A percentile compares a stretch with the other conserved stretches of the same genome.
Evolutionary conservation across 2,113 vertebrate species (phyloP).

Genomic region (Mormoops blainvillei): DNA sequence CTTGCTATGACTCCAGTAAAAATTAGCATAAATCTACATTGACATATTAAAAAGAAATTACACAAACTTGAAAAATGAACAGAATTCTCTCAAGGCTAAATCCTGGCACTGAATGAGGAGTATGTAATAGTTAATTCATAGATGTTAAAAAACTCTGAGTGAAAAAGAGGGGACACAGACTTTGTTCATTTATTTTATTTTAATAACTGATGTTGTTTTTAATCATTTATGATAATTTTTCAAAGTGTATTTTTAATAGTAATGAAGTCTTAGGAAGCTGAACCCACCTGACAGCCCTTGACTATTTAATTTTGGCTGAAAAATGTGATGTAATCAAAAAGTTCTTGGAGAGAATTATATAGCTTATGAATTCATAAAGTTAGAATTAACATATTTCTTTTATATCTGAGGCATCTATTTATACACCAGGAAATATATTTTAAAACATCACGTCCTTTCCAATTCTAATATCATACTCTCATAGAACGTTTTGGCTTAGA

Average conservation of each 20-base stretch:
- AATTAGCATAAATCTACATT: constrained; percentile 19
- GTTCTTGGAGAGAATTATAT: neutral
- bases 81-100: constrained; percentile 29
- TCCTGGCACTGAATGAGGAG: neutral
- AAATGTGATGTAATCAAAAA: neutral
- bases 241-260: constrained; percentile 39
- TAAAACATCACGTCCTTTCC: neutral
- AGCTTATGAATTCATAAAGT: constrained; percentile 21
- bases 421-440: constrained; percentile 9
- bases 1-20: constrained; percentile 29
- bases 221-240: constrained; percentile 57
- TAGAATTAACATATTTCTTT: constrained; percentile 18
- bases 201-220: constrained; percentile 48
- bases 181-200: constrained; percentile 51
- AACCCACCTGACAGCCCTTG: neutral
- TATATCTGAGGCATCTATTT: neutral
- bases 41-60: constrained; percentile 29
- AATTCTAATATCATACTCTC: neutral
- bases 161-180: neutral
- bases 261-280: constrained; percentile 14
- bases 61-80: constrained; percentile 26
- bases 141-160: neutral
- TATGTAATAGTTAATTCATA: neutral
- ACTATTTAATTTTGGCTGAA: constrained; percentile 18
- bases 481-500: neutral